Base-by-base conservation (phyloP, 2,888 invertebrate species). In the Boloria selene region DNA sequence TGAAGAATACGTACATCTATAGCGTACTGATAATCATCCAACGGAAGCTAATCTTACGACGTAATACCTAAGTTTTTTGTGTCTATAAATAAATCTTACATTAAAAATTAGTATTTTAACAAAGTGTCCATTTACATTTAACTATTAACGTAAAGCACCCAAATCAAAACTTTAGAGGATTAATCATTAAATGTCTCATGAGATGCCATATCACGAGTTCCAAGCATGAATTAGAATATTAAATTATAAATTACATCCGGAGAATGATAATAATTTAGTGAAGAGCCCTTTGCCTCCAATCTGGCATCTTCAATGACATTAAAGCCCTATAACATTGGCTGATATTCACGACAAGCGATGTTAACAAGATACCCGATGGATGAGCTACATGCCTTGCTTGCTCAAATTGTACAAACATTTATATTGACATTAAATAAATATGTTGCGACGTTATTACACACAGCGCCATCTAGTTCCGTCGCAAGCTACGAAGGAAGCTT, bases 261-360 rank as follows among this genome's bases (percentile, higher is more conserved):
- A 31, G 7, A 58, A 18, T 7, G 47, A 45, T 47, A 31, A 45
- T 47, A 58, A 58, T 18, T 58, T 26, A 58, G 47, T 3, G 10
- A 2, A 26, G 58, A 58, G 47, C 58, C 58, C 26, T 58, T 58
- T 47, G 47, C 58, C 56, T n/a, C 47, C n/a, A 16, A 58, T 16
- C 47, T 58, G 47, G 47, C 16, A 49, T 58, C 49, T 58, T 31
- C 45, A 14, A 45, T 58, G 58, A n/a, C 49, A 59, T 59, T 59
- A n/a, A 59, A 59, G 5, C 22, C 13, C 58, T 13, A 16, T 59
- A 59, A 59, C 26, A 47, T 49, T 47, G n/a, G 47, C 47, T 58
- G 58, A 5, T 13, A 58, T 31, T 58, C 16, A 58, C 13, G 47
- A 31, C 16, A 47, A 47, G 22, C 47, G 16, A 31, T 47, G 16